Base-by-base conservation (phyloP, 2,113 vertebrate species). In the Madoqua kirkii region DNA sequence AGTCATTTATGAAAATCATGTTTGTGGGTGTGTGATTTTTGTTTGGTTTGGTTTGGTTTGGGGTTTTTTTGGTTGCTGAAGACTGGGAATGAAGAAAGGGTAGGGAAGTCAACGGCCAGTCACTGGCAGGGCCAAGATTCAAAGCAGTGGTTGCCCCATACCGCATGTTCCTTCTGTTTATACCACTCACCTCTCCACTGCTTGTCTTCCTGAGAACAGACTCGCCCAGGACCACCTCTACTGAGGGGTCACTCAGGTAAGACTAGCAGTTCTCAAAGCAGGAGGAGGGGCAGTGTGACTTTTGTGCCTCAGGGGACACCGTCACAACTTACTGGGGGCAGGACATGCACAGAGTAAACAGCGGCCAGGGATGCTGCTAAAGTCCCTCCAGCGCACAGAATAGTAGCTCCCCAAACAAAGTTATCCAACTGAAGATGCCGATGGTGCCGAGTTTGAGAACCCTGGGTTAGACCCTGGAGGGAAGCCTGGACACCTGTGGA, bases 1-100 rank as follows among this genome's bases (percentile, higher is more conserved):
- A 98, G 89, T 95, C 1, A 98, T 98, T 98, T 97, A 98, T 97
- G 98, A 93, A 98, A 98, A 98, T 88, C 98, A 98, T 74, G 95
- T 95, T 86, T 97, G 97, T 94, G 6, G 29, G 45, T 54, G 31
- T 96, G 92, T 89, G 12, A 25, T 13, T 57, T 71, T 60, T 90
- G 71, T 27, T n/a, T 33, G 43, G 27, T 21, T 62, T 31, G 0
- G 67, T 71, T 71, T n/a, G 2, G 60, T 0, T 62, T 62, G n/a
- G n/a, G 7, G 2, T 31, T n/a, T 78, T 67, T 78, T 91, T 76
- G 48, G 25, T 48, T 57, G 6, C 40, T 6, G 23, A 25, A 67
- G 71, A 40, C 23, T 7, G 33, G 60, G 54, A 45, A 11, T n/a
- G 36, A 50, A 15, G 78, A 84, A 48, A 14, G 1, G 11, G 5